Conservation (phyloP, 2,113 vertebrate genomes). For the Indicator indicator region DNA sequence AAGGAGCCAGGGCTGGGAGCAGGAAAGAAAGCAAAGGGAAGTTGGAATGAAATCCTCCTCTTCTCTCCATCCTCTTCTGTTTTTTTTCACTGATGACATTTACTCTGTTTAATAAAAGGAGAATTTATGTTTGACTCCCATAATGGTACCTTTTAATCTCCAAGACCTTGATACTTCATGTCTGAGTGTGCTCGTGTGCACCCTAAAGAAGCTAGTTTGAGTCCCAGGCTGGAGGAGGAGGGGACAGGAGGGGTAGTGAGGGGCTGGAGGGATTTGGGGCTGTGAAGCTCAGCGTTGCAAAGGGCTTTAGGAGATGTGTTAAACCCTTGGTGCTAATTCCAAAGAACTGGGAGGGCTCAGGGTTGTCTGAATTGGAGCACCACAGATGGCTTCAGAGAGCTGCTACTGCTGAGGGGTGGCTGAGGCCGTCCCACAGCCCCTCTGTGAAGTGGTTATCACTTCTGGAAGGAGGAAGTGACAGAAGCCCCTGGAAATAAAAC, state of each 20-base stretch:
- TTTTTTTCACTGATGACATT: conserved; percentile 69
- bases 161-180: background rate
- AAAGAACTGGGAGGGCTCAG: background rate
- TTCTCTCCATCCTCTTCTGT: conserved; percentile 24
- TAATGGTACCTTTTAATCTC: conserved; percentile 54
- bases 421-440: background rate
- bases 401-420: background rate
- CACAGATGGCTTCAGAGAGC: background rate
- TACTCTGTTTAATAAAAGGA: conserved; percentile 67
- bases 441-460: background rate
- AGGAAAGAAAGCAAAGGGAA: background rate
- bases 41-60: conserved; percentile 56
- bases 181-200: background rate
- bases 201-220: background rate
- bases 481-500: conserved; percentile 13
- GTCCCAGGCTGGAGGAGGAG: background rate
- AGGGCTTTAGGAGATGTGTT: background rate
- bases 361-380: background rate
- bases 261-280: accelerated
- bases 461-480: background rate
- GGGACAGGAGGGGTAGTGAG: background rate
- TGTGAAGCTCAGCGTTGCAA: background rate
- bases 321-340: background rate
- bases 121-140: conserved; percentile 60
- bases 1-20: background rate